A percentile compares a stretch with the other conserved stretches of the same genome.
These are phyloP conservation scores for Tenthredo notha DNA, from an alignment of 2,888 invertebrate genomes.

Conservation along the genomic window DNA sequence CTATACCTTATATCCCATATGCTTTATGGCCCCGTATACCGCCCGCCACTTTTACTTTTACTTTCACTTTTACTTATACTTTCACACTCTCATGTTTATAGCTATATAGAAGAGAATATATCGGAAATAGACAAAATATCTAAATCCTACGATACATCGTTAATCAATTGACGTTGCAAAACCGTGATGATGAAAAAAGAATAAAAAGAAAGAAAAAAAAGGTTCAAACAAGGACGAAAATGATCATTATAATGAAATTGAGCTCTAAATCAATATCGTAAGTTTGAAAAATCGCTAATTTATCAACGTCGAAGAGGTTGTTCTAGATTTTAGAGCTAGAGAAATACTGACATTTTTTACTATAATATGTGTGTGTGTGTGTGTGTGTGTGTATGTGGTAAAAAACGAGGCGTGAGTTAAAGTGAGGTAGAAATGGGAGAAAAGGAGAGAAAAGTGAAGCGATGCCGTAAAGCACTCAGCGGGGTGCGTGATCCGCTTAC, in stretches of 20 bases:
- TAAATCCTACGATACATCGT: too few relatives aligned
- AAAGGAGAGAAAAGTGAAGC: conserved; percentile 63
- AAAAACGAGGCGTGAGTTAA: conserved; percentile 50
- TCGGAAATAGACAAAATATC: too few relatives aligned
- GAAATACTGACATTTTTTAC: not conserved
- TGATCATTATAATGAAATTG: not conserved
- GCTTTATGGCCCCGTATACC: conserved; percentile 58
- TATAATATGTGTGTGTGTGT: not conserved
- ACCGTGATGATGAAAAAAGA: too few relatives aligned
- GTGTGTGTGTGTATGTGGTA: not conserved
- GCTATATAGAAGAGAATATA: too few relatives aligned
- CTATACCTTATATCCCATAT: conserved; percentile 60
- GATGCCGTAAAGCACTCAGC: conserved; percentile 77
- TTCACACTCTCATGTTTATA: too few relatives aligned
- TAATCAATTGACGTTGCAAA: too few relatives aligned
- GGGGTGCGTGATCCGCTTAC: conserved; percentile 76
- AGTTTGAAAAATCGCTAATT: not conserved
- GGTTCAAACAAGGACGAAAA: too few relatives aligned
- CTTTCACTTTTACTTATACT: not conserved
- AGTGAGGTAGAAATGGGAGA: conserved; percentile 41
- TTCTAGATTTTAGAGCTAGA: not conserved
- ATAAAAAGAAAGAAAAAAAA: too few relatives aligned
- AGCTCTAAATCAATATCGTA: not conserved
- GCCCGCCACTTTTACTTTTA: not conserved
- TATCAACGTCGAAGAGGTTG: not conserved